phyloP scores from a whole-genome alignment of 2,797 vertebrate species.

The Limnodromus scolopaceus region DNA sequence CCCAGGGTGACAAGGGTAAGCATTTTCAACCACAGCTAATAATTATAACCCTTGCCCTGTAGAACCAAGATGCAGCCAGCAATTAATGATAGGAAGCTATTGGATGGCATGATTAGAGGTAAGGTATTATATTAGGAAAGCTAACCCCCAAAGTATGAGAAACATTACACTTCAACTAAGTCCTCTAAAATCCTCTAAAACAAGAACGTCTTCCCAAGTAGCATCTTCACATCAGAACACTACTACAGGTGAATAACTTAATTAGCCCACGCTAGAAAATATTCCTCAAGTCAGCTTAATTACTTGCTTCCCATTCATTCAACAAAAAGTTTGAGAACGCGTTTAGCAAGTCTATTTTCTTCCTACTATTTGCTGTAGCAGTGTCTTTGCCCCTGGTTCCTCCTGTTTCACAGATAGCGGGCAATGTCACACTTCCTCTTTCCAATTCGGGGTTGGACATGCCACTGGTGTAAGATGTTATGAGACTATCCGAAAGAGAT shows the following conservation, averaged over 20 bases:
- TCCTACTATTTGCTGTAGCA: not conserved
- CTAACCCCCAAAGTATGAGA: not conserved
- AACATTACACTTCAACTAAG: not conserved
- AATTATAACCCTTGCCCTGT: not conserved
- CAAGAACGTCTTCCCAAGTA: not conserved
- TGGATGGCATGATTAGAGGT: not conserved
- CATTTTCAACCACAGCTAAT: constrained; percentile 7
- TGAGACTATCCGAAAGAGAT: not conserved
- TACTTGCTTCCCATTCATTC: not conserved
- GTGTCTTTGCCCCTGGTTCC: not conserved
- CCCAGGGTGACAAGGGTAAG: constrained; percentile 3
- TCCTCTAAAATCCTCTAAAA: not conserved
- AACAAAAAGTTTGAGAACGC: not conserved
- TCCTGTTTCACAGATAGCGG: not conserved
- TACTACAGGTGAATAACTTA: not conserved
- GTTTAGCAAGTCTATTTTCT: not conserved
- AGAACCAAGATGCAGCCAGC: constrained; percentile 1
- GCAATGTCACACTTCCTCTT: not conserved
- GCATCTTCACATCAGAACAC: not conserved
- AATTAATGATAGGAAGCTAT: not conserved
- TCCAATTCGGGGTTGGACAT: not conserved
- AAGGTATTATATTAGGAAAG: not conserved
- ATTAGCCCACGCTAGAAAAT: not conserved
- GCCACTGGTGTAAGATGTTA: not conserved
- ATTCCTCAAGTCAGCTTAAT: not conserved